Conservation (phyloP, 2,113 vertebrate species). For the Myotis brandtii region DNA sequence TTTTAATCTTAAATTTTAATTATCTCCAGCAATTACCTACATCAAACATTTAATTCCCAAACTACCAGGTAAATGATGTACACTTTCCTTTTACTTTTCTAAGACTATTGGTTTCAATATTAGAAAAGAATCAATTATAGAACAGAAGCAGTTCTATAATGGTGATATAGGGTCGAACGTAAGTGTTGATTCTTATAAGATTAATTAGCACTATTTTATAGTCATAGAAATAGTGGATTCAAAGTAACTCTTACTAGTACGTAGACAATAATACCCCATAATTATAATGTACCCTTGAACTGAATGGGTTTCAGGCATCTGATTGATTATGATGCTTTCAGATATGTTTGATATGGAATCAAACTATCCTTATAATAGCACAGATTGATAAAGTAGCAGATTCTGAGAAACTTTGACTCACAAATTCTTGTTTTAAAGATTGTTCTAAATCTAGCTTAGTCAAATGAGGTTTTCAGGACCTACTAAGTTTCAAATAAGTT, state of each 20-base stretch:
- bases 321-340: not conserved
- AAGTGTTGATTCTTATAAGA: not conserved
- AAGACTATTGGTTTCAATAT: constrained; percentile 33
- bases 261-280: not conserved
- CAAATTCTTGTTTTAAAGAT: not conserved
- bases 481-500: constrained; percentile 2
- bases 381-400: not conserved
- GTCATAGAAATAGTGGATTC: not conserved
- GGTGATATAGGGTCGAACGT: not conserved
- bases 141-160: not conserved
- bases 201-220: constrained; percentile 48
- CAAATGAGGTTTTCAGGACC: not conserved
- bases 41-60: constrained; percentile 3
- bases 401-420: not conserved
- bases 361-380: not conserved
- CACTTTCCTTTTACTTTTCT: constrained; percentile 12
- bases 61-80: constrained; percentile 30
- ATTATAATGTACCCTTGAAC: not conserved
- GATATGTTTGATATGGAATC: not conserved
- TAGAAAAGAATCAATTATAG: not conserved
- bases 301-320: not conserved
- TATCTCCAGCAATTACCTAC: constrained; percentile 28
- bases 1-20: constrained; percentile 49
- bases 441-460: not conserved
- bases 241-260: not conserved